Evolutionary conservation across 2,797 vertebrate species (phyloP), one percentile per base, ranked within the genome.

Genomic region (Helicolenus hilgendorfi): DNA sequence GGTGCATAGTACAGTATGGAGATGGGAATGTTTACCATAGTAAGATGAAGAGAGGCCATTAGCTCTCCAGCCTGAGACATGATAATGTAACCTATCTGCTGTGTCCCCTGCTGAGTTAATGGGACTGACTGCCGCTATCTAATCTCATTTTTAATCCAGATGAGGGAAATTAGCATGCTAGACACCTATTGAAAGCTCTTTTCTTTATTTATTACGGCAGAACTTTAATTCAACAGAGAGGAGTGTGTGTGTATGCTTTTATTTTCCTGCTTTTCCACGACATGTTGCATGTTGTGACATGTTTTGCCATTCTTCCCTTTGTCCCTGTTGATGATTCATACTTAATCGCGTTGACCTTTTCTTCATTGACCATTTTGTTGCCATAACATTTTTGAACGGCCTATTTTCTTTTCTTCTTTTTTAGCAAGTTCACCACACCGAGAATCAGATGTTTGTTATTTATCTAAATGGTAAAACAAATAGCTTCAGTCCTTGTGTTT

Each of bases 121-220:
- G 86, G 87, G 83, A 92, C 92, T 81, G 77, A 70, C 84, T 49
- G 33, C 69, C 4, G 13, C 45, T 69, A 53, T 89, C 65, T 89
- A 88, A 84, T 91, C 88, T 92, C 38, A 49, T 70, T 80, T 94
- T 92, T 93, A 94, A 95, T 93, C 94, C 88, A 81, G 71, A 86
- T 72, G 35, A 92, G 71, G 53, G 20, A 29, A 85, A 90, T 85
- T 69, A 79, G 75, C 73, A 67, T 35, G 26, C 70, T 72, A 6
- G 35, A 65, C 31, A 36, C 20, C 49, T 79, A 64, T 58, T 81
- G 38, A 80, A 71, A 24, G 83, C 14, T n/a, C 4, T 15, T 63
- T 35, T 74, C 36, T 81, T 41, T 76, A 18, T 36, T 56, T 76
- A 27, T 53, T 68, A 68, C 45, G 2, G n/a, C 36, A 20, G 55